A percentile compares a stretch with the other conserved stretches of the same genome.
Conservation (phyloP, 30 jellyfish, hydroid and myxozoan species). For the Aurelia aurita complex sp. Pacific region DNA sequence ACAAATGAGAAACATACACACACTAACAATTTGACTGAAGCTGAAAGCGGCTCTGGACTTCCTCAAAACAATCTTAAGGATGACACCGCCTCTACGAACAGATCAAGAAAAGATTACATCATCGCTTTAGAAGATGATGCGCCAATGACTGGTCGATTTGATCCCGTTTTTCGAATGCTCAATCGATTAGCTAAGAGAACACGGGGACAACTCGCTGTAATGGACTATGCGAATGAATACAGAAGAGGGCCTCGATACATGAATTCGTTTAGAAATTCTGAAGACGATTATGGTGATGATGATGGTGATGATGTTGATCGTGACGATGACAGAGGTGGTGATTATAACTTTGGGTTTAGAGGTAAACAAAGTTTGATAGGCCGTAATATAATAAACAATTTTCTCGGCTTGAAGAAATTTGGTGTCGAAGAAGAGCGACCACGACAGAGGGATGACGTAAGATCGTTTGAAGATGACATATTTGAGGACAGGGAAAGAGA, state of each 20-base stretch:
- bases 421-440: slow-evolving; percentile 30
- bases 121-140: slow-evolving; percentile 55
- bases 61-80: not conserved
- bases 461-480: not conserved
- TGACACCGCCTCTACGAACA: not conserved
- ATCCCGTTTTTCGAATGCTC: slow-evolving; percentile 51
- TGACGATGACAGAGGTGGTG: slow-evolving; percentile 26
- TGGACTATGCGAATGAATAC: slow-evolving; percentile 30
- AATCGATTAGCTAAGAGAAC: slow-evolving; percentile 52
- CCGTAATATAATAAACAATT: slow-evolving; percentile 16
- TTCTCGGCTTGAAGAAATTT: slow-evolving; percentile 7
- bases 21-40: not conserved
- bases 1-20: not conserved
- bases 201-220: slow-evolving; percentile 54
- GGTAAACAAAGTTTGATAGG: slow-evolving; percentile 42
- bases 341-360: not conserved
- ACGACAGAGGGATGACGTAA: slow-evolving; percentile 32
- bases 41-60: slow-evolving; percentile 22
- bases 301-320: not conserved
- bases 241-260: not conserved
- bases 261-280: not conserved
- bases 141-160: slow-evolving; percentile 18
- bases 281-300: slow-evolving; percentile 8
- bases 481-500: slow-evolving; percentile 3
- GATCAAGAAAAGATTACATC: slow-evolving; percentile 60